Conservation (phyloP, 2,113 vertebrate genomes). For the Dascyllus trimaculatus region DNA sequence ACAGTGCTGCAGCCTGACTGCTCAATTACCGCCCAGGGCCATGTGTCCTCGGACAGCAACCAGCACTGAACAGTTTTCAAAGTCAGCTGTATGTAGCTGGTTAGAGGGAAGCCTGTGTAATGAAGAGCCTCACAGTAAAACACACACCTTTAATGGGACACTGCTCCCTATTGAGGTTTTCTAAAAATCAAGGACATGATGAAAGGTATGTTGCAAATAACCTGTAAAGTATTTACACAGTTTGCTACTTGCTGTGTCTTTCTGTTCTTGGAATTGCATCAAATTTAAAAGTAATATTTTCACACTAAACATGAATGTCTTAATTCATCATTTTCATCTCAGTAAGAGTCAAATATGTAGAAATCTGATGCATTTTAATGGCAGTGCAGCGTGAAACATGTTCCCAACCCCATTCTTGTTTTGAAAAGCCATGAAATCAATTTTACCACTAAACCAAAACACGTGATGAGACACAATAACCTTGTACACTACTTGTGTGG, state of each 20-base stretch:
- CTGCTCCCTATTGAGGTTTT: background rate
- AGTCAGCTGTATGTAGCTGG: conserved; percentile 34
- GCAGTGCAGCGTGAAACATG: background rate
- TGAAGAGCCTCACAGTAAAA: background rate
- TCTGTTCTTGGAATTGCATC: background rate
- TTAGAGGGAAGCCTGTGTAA: conserved; percentile 1
- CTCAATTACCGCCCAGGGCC: conserved; percentile 41
- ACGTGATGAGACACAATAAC: conserved; percentile 40
- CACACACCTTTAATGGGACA: background rate
- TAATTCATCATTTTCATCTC: background rate
- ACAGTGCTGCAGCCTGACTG: conserved; percentile 4
- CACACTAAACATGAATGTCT: background rate
- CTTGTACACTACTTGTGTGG: conserved; percentile 14
- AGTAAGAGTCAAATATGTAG: background rate
- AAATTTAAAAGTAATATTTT: background rate
- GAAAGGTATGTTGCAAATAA: too few relatives aligned
- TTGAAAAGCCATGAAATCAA: conserved; percentile 49
- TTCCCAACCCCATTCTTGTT: conserved; percentile 6
- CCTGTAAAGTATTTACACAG: too few relatives aligned
- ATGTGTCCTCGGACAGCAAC: conserved; percentile 45
- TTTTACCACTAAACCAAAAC: conserved; percentile 12
- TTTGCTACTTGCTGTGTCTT: background rate
- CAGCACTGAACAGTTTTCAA: conserved; percentile 38
- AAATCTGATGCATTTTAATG: background rate
- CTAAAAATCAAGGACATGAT: too few relatives aligned